Evolutionary conservation across 2,888 invertebrate genomes (phyloP), one percentile per base, ranked within the genome.

Genomic region (Sialis fuliginosa): DNA sequence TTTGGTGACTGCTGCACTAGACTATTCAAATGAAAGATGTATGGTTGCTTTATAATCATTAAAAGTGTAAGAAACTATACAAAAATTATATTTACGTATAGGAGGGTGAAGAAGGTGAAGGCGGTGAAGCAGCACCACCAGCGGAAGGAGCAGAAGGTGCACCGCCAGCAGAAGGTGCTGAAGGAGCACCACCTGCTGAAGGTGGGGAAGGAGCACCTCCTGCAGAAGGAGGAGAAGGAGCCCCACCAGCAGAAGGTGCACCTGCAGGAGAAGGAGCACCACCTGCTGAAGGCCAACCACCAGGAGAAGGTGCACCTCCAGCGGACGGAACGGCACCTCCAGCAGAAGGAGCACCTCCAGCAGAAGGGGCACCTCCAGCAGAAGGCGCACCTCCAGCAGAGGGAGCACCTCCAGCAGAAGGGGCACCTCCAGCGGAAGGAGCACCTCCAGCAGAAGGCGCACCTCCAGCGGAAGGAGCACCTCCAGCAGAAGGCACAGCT

Each of bases 371-470:
- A 10, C 55, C 59, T 10, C 55, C 61, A 6, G 60, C 60, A 4
- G 63, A 64, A 55, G 64, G 58, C n/a, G 55, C 57, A 7, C 55
- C 66, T 10, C 59, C 61, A 6, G 59, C 56, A 45, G 61, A 62
- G 49, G 50, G 50, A 32, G 49, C 48, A 10, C 51, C 56, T 42
- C 54, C 56, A 10, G 54, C 53, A 10, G 55, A 41, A 46, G 59
- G 57, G 50, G 56, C 49, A 12, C 56, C 58, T 22, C 56, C 59
- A 22, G 55, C 61, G 6, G 60, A 60, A 6, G 63, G 64, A 55
- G 64, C 58, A 42, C 53, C 57, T 43, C 56, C 61, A 39, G 55
- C 60, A n/a, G 54, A 55, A 6, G 61, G 58, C 44, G 55, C 50
- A 8, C 54, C 52, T 37, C 46, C 54, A 46, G 51, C 55, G 13